A percentile compares a stretch with the other conserved stretches of the same genome.
phyloP scores from a whole-genome alignment of 2,113 vertebrate genomes.

The Hyla sarda region DNA sequence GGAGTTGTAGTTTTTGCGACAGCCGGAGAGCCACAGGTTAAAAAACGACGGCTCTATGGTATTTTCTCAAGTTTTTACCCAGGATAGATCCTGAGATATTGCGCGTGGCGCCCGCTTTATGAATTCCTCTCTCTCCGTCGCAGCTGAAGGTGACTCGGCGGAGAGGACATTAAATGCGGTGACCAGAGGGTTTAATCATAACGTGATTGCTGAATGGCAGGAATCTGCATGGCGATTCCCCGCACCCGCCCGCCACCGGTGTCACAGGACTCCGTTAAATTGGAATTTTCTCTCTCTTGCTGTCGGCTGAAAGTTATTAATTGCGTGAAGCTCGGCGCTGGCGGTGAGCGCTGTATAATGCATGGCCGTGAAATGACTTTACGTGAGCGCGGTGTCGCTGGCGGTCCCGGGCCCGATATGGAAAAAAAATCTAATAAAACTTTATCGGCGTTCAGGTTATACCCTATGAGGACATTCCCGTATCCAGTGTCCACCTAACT shows the following conservation, averaged over 20 bases:
- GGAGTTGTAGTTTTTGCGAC: no score
- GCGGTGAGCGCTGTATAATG: background rate
- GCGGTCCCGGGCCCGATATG: no score
- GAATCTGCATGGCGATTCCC: background rate
- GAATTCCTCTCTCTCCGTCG: background rate
- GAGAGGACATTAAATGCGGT: background rate
- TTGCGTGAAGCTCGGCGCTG: background rate
- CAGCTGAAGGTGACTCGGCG: background rate
- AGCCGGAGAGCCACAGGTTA: no score
- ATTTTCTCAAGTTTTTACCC: background rate
- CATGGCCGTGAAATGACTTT: background rate
- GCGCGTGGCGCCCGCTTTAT: no score
- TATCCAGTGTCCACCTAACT: no score
- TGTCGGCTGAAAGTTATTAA: conserved; percentile 20
- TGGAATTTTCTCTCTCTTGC: conserved; percentile 47
- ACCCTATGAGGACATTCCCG: no score
- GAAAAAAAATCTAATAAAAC: no score
- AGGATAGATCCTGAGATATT: background rate
- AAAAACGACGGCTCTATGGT: no score
- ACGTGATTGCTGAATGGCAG: background rate
- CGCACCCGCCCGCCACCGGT: background rate
- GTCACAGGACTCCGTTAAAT: background rate
- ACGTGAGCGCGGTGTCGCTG: background rate
- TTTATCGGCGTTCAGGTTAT: no score
- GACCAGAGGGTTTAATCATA: conserved; percentile 43